phyloP scores from a whole-genome alignment of 2,888 invertebrate genomes.

The Priocnemis perturbator region DNA sequence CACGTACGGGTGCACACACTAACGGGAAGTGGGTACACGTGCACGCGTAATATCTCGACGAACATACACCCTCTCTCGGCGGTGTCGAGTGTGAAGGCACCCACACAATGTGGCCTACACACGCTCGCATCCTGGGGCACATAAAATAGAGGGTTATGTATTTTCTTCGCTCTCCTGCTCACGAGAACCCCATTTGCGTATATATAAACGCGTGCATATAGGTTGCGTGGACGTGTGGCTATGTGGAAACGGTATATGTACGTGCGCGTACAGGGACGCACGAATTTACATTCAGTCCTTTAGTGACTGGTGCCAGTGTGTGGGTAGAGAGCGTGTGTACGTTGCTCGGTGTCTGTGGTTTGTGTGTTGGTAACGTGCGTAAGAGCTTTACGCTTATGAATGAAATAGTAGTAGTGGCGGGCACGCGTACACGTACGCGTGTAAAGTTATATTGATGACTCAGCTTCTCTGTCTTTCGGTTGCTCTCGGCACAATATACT shows the following conservation, averaged over 20 bases:
- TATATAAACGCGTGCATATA: constrained; percentile 18
- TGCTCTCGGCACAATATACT: constrained; percentile 44
- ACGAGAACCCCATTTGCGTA: constrained; percentile 38
- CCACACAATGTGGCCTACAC: constrained; percentile 26
- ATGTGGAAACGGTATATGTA: neutral
- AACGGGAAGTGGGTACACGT: neutral
- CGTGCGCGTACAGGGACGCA: neutral
- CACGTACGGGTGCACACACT: constrained; percentile 11
- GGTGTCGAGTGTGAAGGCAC: constrained; percentile 14
- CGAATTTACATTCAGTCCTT: constrained; percentile 4
- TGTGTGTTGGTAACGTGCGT: constrained; percentile 11
- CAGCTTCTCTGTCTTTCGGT: constrained; percentile 50
- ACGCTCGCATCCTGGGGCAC: constrained; percentile 15
- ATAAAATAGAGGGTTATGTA: constrained; percentile 53
- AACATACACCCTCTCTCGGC: no score
- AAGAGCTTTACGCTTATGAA: constrained; percentile 52
- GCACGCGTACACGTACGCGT: constrained; percentile 40
- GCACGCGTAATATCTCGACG: neutral
- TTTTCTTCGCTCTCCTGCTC: constrained; percentile 50
- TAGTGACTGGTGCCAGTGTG: neutral
- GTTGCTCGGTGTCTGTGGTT: constrained; percentile 3
- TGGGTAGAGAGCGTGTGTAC: neutral
- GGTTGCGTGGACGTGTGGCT: constrained; percentile 1
- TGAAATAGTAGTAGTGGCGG: constrained; percentile 52
- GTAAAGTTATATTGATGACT: constrained; percentile 59